Percentiles rank a stretch among this genome's conserved stretches.
These are phyloP conservation scores for Erebia ligea DNA, from an alignment of 2,888 invertebrate species.

Conservation along the genomic window DNA sequence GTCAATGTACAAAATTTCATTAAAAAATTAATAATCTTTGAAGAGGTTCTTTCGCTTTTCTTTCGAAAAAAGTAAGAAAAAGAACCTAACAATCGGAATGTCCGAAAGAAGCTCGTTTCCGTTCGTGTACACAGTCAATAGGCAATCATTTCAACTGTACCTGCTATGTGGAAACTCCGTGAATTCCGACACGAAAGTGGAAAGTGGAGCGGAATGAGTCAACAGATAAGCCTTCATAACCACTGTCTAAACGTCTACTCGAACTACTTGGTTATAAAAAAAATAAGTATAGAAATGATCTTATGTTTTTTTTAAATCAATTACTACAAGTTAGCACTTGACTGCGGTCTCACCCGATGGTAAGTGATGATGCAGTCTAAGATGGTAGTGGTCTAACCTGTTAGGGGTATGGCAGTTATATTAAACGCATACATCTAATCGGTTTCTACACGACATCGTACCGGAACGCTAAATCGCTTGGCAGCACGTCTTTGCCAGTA, in stretches of 20 bases:
- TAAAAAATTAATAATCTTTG: background rate
- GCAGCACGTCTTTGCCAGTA: too few species aligned
- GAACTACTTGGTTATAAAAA: background rate
- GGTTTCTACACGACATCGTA: too few species aligned
- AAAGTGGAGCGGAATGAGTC: constrained; percentile 49
- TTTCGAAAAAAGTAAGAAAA: constrained; percentile 14
- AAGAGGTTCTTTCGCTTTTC: background rate
- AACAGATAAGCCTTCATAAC: constrained; percentile 53
- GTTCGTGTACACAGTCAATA: constrained; percentile 45
- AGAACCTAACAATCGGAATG: constrained; percentile 38
- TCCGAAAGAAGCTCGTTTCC: constrained; percentile 40
- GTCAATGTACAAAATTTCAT: too few species aligned
- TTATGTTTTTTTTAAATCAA: too few species aligned
- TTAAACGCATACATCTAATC: too few species aligned
- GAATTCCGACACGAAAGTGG: constrained; percentile 61
- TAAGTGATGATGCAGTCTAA: too few species aligned
- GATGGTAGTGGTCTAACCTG: too few species aligned
- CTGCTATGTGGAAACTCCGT: constrained; percentile 48
- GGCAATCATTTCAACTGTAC: constrained; percentile 51
- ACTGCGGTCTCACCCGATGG: too few species aligned
- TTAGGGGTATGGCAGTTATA: too few species aligned
- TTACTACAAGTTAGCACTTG: too few species aligned
- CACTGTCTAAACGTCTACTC: constrained; percentile 22
- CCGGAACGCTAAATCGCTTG: too few species aligned
- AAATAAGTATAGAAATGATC: too few species aligned